Conservation (phyloP, 2,888 invertebrate species). For the Drosophila affinis region DNA sequence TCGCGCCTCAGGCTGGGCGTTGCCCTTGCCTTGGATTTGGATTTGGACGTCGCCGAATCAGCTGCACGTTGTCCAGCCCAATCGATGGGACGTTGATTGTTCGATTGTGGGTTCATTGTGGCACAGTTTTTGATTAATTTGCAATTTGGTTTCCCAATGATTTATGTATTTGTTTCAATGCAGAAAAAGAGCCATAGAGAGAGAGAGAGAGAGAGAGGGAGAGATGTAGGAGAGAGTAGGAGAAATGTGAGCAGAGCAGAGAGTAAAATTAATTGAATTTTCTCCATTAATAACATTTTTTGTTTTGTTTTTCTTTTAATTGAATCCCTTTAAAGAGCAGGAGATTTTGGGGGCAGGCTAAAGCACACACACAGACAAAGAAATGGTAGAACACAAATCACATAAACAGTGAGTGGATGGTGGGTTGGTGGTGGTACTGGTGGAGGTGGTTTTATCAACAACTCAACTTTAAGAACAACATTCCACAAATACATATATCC, state of each 20-base stretch:
- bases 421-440: conserved; percentile 50
- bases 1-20: conserved; percentile 53
- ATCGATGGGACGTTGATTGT: conserved; percentile 13
- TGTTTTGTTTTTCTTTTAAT: conserved; percentile 20
- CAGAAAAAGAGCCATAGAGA: conserved; percentile 9
- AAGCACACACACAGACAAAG: conserved; percentile 32
- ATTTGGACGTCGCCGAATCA: conserved; percentile 16
- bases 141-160: conserved; percentile 43
- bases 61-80: conserved; percentile 29
- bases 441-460: conserved; percentile 58
- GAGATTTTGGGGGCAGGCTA: neutral
- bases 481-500: neutral
- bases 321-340: conserved; percentile 20
- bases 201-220: conserved; percentile 1
- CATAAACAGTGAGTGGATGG: conserved; percentile 36
- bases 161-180: conserved; percentile 26
- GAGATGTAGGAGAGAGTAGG: conserved; percentile 42
- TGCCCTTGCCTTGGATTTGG: conserved; percentile 22
- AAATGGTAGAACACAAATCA: conserved; percentile 30
- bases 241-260: conserved; percentile 65
- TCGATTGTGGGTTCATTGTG: conserved; percentile 30
- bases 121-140: conserved; percentile 36
- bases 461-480: conserved; percentile 59
- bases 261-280: conserved; percentile 58
- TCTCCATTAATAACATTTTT: conserved; percentile 49